Evolutionary conservation across 2,888 invertebrate genomes (phyloP).

Genomic region (Lagria hirta): DNA sequence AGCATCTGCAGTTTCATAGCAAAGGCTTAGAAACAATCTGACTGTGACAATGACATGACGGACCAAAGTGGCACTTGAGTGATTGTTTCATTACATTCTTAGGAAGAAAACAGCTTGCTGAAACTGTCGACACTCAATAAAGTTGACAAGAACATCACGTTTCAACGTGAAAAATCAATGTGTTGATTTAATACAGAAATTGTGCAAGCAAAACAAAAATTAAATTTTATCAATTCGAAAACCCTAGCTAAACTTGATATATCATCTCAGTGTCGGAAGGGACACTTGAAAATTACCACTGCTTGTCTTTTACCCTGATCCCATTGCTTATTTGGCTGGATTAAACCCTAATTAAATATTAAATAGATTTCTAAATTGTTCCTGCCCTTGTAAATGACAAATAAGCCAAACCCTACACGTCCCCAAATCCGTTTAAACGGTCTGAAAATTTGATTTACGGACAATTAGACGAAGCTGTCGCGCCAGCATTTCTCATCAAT

Average conservation of each 20-base stretch:
- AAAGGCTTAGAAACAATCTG: slow-evolving; percentile 16
- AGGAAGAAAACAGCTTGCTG: slow-evolving; percentile 26
- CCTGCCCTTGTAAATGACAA: slow-evolving; percentile 30
- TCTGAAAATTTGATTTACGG: slow-evolving; percentile 21
- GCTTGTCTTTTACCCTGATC: slow-evolving; percentile 29
- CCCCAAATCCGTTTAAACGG: slow-evolving; percentile 23
- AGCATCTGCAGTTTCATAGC: too few species aligned
- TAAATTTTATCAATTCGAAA: slow-evolving; percentile 35
- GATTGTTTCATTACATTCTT: slow-evolving; percentile 27
- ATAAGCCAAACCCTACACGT: slow-evolving; percentile 20
- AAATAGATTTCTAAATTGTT: slow-evolving; percentile 31
- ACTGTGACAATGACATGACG: slow-evolving; percentile 27
- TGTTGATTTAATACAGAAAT: slow-evolving; percentile 4
- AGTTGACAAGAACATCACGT: slow-evolving; percentile 18
- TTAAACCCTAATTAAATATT: slow-evolving; percentile 33
- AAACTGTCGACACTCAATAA: slow-evolving; percentile 25
- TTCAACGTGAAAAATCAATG: background rate
- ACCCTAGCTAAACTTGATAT: slow-evolving; percentile 39
- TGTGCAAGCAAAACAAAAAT: slow-evolving; percentile 7
- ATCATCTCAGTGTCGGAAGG: slow-evolving; percentile 27
- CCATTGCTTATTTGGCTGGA: slow-evolving; percentile 31
- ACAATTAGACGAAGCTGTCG: slow-evolving; percentile 16
- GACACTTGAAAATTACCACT: slow-evolving; percentile 31
- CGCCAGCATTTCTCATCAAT: background rate
- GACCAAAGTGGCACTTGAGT: slow-evolving; percentile 29